Base-by-base conservation (phyloP, 2,113 vertebrate species). In the Pyrgilauda ruficollis region DNA sequence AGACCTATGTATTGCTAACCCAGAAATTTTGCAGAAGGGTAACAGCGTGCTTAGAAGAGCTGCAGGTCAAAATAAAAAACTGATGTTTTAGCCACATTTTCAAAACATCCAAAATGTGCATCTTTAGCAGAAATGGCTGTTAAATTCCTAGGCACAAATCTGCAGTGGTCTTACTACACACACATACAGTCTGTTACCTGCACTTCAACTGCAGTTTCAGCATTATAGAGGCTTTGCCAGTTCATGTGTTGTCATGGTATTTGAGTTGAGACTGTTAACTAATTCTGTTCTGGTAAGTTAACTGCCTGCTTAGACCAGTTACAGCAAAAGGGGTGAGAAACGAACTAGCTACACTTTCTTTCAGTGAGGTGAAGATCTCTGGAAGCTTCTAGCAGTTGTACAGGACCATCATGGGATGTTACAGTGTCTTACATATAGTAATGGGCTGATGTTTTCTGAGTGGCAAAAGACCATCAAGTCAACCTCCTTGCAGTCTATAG, bases 401-500 rank as follows among this genome's bases (percentile, higher is more conserved):
- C 13, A 11, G 66, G 56, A 81, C 46, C 44, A 31, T 86, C 72
- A 75, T 61, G 28, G 15, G 2, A 0, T 55, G 62, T 79, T 93
- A 50, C 50, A 70, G 33, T 73, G 49, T 91, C 39, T 89, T 92
- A 66, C 43, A 19, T 90, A 11, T 68, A 41, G 33, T 55, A 90
- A 67, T 69, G 52, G 47, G 7, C 47, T 81, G 63, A 63, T 13
- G 27, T 95, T 93, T 95, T 81, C 69, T 94, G 81, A 93, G 33
- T 61, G 44, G 61, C 52, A 68, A 74, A 91, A 61, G 59, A 44
- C 39, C 46, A 77, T 90, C 78, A 77, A 77, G 59, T 84, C 43
- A 87, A n/a, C 11, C 31, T 85, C 21, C 35, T 94, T 74, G 82
- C 63, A 77, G 7, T 84, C 8, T 90, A 30, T 77, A 90, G 9